Base-by-base conservation (phyloP, 2,888 invertebrate species). In the Odontomyia ornata region DNA sequence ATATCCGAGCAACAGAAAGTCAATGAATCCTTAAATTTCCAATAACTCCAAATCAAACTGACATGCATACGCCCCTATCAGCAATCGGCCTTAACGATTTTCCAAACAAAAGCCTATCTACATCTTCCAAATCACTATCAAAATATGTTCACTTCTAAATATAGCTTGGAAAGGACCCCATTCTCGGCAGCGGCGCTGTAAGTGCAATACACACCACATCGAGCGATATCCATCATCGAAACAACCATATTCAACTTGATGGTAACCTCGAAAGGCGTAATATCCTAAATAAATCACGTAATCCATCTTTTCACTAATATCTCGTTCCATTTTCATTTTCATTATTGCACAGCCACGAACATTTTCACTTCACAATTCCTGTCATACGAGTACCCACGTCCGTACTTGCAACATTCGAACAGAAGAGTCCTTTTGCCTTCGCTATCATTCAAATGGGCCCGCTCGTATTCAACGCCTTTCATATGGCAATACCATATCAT, bases 221-320 rank as follows among this genome's bases (percentile, higher is more conserved):
- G n/a, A 47, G 11, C 18, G 73, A 73, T 57, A 73, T 15, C 73
- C 30, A 57, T 57, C 60, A 36, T 30, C 73, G 72, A 28, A 30
- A 73, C 60, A 57, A 56, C 56, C 56, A 69, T 60, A 60, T 13
- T 60, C 60, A n/a, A 60, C 23, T 60, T 60, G n/a, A 60, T 1
- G 9, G 25, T 23, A 60, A 30, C 43, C 73, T 57, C 73, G 57
- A 36, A 47, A 57, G 18, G 73, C 23, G 57, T 57, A 73, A 73
- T 57, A 73, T 73, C 73, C 73, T 73, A 43, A 73, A 73, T 73
- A 73, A 73, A 73, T 73, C 73, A 73, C 73, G 73, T 73, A 73
- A 73, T 73, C 73, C 73, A 57, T 73, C 73, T 73, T 73, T 69
- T 57, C 57, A 73, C 60, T 57, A 73, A 73, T 60, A 57, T 73